phyloP scores from a whole-genome alignment of 2,888 invertebrate genomes.

The Andrena camellia region DNA sequence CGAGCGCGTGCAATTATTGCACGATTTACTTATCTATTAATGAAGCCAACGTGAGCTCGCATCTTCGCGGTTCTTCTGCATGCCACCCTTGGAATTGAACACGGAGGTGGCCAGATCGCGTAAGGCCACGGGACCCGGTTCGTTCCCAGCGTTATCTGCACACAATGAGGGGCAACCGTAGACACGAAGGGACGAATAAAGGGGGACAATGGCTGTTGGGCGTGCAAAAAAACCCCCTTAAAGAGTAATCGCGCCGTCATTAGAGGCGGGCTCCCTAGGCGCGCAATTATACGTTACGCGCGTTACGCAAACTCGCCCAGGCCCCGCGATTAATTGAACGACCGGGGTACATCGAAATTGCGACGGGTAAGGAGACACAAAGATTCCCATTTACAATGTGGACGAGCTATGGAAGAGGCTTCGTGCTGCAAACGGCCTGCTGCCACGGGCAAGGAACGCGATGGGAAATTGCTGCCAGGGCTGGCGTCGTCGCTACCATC shows the following conservation, averaged over 20 bases:
- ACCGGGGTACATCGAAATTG: constrained; percentile 24
- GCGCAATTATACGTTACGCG: constrained; percentile 47
- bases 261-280: constrained; percentile 27
- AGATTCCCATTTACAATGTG: constrained; percentile 32
- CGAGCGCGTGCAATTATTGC: too few species aligned
- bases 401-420: constrained; percentile 6
- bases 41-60: background rate
- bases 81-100: constrained; percentile 17
- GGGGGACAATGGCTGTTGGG: constrained; percentile 28
- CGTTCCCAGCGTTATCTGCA: constrained; percentile 49
- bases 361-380: constrained; percentile 22
- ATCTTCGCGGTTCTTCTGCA: background rate
- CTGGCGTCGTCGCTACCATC: background rate
- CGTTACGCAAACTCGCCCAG: constrained; percentile 30
- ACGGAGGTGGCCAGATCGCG: background rate
- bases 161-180: constrained; percentile 43
- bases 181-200: constrained; percentile 17
- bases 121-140: background rate
- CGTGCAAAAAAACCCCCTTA: constrained; percentile 40
- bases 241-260: constrained; percentile 45
- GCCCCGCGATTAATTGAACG: constrained; percentile 43
- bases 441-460: background rate
- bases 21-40: background rate
- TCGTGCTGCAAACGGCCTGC: constrained; percentile 21
- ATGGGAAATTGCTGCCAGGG: constrained; percentile 25